Base-by-base conservation (phyloP, 2,113 vertebrate genomes). In the Daboia siamensis region DNA sequence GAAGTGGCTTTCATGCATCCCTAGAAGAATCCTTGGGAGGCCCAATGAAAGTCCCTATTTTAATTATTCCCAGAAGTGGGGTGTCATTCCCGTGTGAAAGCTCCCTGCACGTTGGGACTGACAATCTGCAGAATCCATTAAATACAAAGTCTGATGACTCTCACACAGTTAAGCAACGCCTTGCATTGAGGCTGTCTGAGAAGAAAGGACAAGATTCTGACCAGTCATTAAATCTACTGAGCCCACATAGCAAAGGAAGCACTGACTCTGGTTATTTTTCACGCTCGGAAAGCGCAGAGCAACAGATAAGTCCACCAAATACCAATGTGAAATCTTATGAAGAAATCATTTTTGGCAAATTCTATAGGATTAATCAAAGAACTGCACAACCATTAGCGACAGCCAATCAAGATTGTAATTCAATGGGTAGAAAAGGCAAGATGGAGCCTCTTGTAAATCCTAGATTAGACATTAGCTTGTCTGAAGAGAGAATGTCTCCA, bases 251-350 rank as follows among this genome's bases (percentile, higher is more conserved):
- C 96, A 99, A 99, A 98, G 99, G 99, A 94, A 99, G 99, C 98
- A 99, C 99, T 64, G 99, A 99, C 94, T 99, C 99, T 1, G 99
- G 99, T 89, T 99, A 99, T 95, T 99, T 99, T 96, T 99, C 99
- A 17, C 98, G 99, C 90, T 99, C 99, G 20, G 99, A 99, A 97
- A 99, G 99, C 0, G 99, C 99, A 44, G 99, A 99, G 94, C 99
- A 99, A 96, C 99, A 99, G 91, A 98, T 99, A 95, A 99, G 99
- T 96, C 98, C 99, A 84, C 98, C 99, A 51, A 99, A 99, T 97
- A 98, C 98, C 29, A 99, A 98, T 33, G 99, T 98, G 91, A 99
- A 99, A 97, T 99, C 99, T 93, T 99, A 99, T 0, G 99, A 99
- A 95, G 99, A 99, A 96, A 99, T 99, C 56, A 99, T 99, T 97